These are phyloP conservation scores for Nephrotoma flavescens DNA, from an alignment of 2,888 invertebrate genomes.

Conservation along the genomic window DNA sequence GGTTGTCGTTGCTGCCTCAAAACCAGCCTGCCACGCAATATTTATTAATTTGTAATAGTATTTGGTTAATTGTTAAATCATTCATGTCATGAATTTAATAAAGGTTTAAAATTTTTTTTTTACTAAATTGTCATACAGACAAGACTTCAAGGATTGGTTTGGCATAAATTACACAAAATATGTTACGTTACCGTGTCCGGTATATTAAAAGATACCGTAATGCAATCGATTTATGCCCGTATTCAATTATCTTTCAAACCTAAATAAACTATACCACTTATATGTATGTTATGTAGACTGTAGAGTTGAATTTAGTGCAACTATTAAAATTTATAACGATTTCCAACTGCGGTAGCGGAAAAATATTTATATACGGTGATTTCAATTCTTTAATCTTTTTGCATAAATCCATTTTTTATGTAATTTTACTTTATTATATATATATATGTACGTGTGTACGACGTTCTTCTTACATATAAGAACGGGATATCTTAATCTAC, in stretches of 20 bases:
- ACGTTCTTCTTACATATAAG: background rate
- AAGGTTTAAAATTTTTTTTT: background rate
- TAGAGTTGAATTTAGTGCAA: background rate
- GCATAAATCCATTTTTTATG: background rate
- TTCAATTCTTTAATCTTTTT: background rate
- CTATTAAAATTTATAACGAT: background rate
- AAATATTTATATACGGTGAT: background rate
- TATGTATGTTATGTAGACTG: background rate
- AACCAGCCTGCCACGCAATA: background rate
- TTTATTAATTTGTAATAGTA: background rate
- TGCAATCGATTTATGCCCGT: too few relatives aligned
- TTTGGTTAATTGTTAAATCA: background rate
- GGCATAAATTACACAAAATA: background rate
- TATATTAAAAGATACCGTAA: background rate
- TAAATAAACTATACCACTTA: too few relatives aligned
- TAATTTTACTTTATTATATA: too few relatives aligned
- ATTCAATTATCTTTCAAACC: too few relatives aligned
- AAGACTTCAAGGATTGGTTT: background rate
- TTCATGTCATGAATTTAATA: background rate
- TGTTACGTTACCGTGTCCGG: background rate
- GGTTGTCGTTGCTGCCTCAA: background rate
- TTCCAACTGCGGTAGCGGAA: background rate
- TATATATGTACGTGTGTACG: background rate
- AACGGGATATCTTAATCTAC: background rate
- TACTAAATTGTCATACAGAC: background rate